Evolutionary conservation across 2,113 vertebrate species (phyloP).

Genomic region (Columbina picui): DNA sequence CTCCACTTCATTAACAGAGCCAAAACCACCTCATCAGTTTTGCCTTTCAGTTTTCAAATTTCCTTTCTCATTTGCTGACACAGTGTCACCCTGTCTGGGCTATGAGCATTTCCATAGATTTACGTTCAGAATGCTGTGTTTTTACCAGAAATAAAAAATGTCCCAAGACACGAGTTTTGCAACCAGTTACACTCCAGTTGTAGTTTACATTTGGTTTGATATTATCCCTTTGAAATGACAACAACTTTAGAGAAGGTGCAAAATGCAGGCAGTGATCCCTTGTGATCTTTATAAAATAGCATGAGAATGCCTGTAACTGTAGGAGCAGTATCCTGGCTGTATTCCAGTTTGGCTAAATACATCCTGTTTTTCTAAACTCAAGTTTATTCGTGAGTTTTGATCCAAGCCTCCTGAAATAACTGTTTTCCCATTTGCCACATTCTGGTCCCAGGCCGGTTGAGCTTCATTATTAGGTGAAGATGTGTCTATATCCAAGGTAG

Average conservation of each 20-base stretch:
- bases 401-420: neutral
- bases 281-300: neutral
- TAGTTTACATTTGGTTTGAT: neutral
- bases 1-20: neutral
- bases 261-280: neutral
- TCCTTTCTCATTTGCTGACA: neutral
- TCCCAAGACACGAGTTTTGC: neutral
- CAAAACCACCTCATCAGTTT: neutral
- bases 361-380: neutral
- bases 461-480: neutral
- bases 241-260: neutral
- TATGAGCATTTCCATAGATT: neutral
- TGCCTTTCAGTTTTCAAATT: neutral
- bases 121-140: neutral
- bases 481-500: accelerated
- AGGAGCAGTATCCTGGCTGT: neutral
- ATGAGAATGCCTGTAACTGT: neutral
- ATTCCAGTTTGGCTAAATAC: neutral
- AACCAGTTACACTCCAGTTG: neutral
- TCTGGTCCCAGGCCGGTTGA: neutral
- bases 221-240: neutral
- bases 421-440: neutral
- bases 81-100: neutral
- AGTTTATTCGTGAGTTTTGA: neutral
- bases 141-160: neutral